Evolutionary conservation across 2,797 vertebrate species (phyloP).

Genomic region (Lacerta bilineata): DNA sequence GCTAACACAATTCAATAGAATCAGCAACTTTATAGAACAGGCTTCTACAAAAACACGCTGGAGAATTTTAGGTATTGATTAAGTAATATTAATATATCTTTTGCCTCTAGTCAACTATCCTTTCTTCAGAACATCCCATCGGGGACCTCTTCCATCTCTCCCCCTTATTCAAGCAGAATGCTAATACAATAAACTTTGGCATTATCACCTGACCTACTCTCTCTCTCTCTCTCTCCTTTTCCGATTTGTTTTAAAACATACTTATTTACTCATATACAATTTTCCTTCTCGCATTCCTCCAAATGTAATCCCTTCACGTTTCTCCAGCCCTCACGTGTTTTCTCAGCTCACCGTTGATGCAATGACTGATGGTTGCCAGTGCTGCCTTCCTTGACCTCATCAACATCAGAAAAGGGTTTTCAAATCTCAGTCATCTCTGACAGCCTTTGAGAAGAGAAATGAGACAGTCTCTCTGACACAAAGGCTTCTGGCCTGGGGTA

Average conservation of each 20-base stretch:
- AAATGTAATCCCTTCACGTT: conserved; percentile 70
- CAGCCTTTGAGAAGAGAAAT: conserved; percentile 87
- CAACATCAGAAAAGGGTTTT: conserved; percentile 86
- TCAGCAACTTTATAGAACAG: conserved; percentile 72
- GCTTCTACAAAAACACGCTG: conserved; percentile 77
- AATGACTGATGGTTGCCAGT: conserved; percentile 78
- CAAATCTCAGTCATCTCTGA: conserved; percentile 87
- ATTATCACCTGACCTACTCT: conserved; percentile 76
- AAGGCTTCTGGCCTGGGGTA: conserved; percentile 86
- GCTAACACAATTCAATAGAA: conserved; percentile 70
- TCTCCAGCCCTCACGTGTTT: conserved; percentile 73
- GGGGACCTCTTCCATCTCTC: conserved; percentile 73
- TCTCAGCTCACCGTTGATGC: conserved; percentile 71
- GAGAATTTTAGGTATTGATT: conserved; percentile 85
- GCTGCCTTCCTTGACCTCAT: conserved; percentile 84
- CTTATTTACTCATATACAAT: conserved; percentile 64
- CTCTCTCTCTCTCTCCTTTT: conserved; percentile 65
- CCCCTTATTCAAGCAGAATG: conserved; percentile 79
- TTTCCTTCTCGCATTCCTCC: conserved; percentile 66
- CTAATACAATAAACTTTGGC: conserved; percentile 76
- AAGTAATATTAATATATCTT: conserved; percentile 86
- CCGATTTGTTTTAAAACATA: conserved; percentile 38
- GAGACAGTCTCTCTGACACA: conserved; percentile 86
- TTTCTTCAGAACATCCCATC: conserved; percentile 79
- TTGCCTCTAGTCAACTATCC: conserved; percentile 81